Percentiles rank a stretch among this genome's conserved stretches.
Conservation (phyloP, 2,113 vertebrate species). For the Anarhynchus alexandrinus region DNA sequence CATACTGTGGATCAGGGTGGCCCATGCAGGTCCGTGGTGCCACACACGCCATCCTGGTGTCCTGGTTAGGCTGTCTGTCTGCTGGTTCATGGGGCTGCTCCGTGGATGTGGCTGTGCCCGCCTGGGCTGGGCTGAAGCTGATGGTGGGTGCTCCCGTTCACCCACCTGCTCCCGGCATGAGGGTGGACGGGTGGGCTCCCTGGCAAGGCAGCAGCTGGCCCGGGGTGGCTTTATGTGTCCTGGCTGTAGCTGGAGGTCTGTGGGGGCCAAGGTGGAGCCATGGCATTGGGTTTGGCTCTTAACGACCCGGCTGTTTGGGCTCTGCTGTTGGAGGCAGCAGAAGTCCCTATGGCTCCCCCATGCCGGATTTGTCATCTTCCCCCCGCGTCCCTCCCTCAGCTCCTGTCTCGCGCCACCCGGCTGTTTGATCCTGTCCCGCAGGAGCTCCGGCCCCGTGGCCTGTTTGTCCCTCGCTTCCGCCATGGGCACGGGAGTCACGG, state of each 20-base stretch:
- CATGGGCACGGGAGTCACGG: accelerated
- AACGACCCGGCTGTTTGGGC: accelerated
- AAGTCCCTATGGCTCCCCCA: accelerated
- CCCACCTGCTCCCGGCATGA: accelerated
- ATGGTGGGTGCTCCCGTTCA: accelerated
- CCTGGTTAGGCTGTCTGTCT: accelerated
- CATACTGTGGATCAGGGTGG: accelerated
- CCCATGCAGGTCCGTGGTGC: accelerated
- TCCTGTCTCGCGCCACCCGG: accelerated
- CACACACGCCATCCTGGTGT: accelerated
- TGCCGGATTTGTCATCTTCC: neutral
- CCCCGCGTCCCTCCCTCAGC: accelerated
- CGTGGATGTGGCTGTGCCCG: accelerated
- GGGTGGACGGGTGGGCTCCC: neutral
- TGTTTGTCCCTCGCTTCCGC: neutral
- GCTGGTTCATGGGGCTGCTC: accelerated
- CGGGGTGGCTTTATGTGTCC: accelerated
- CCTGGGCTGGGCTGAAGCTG: neutral
- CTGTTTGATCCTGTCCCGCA: neutral
- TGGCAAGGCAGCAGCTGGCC: accelerated
- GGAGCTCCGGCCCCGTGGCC: neutral
- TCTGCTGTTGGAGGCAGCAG: accelerated
- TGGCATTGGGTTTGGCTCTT: accelerated
- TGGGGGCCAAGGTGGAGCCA: accelerated
- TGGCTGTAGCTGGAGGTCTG: accelerated